These are phyloP conservation scores for Trachymyrmex septentrionalis DNA, from an alignment of 1,140 invertebrate species.

Conservation along the genomic window DNA sequence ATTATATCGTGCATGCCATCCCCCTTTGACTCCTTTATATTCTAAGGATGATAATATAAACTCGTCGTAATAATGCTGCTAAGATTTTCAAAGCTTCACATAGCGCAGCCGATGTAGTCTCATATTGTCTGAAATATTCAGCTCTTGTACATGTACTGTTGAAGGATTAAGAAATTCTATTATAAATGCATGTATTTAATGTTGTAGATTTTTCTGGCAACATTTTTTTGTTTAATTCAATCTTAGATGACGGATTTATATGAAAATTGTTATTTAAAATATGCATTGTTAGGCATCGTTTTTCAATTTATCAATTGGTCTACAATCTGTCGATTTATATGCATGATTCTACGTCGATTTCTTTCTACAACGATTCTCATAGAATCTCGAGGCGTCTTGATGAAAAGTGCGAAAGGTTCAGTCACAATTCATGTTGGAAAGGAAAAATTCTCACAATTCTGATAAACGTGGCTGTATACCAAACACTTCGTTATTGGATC, in stretches of 20 bases:
- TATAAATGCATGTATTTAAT: background rate
- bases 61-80: background rate
- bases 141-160: background rate
- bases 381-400: background rate
- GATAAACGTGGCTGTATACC: no score
- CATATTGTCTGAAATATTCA: background rate
- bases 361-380: background rate
- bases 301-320: slow-evolving; percentile 32
- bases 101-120: background rate
- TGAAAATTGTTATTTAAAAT: slow-evolving; percentile 22
- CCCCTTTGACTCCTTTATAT: background rate
- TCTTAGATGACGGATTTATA: background rate
- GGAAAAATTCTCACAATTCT: background rate
- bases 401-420: background rate
- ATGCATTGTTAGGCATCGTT: background rate
- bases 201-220: background rate
- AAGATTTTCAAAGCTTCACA: slow-evolving; percentile 7
- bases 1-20: slow-evolving; percentile 49
- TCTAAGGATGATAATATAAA: slow-evolving; percentile 56
- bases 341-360: background rate
- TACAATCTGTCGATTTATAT: slow-evolving; percentile 14
- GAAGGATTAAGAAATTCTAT: background rate
- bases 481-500: background rate
- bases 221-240: background rate
- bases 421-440: background rate